These are phyloP conservation scores for Capitulum mitella DNA, from an alignment of 2,888 invertebrate genomes.

Conservation along the genomic window DNA sequence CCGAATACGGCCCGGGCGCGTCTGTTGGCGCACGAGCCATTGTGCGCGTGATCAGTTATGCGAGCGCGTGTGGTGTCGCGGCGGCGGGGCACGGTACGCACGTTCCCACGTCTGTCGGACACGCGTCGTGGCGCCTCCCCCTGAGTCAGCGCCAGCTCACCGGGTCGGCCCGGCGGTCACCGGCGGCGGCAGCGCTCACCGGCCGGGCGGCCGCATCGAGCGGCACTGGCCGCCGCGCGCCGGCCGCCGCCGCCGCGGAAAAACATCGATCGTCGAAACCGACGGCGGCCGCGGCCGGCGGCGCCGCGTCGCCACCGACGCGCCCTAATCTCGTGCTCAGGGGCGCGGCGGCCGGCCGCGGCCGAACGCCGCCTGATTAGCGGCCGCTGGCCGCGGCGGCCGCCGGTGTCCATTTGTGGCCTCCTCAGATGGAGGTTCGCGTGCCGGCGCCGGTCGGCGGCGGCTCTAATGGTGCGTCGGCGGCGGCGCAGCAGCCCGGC, in stretches of 20 bases:
- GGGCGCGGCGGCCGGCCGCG: not conserved
- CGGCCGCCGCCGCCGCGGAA: not conserved
- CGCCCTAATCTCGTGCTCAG: not conserved
- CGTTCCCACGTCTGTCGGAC: not conserved
- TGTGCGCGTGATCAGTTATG: too few species aligned
- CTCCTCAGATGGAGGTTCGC: too few species aligned
- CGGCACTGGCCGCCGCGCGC: not conserved
- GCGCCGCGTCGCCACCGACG: not conserved
- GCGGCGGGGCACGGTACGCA: not conserved
- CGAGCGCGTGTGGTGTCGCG: too few species aligned
- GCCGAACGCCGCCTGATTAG: too few species aligned
- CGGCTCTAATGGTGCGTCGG: too few species aligned
- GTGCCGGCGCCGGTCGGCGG: too few species aligned
- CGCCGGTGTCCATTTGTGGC: too few species aligned
- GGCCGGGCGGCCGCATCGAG: not conserved
- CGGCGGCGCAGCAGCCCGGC: too few species aligned
- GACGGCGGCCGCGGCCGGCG: not conserved
- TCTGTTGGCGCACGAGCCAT: too few species aligned
- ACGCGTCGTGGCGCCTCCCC: not conserved
- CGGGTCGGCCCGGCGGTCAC: not conserved
- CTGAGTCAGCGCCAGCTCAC: not conserved
- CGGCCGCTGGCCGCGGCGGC: too few species aligned
- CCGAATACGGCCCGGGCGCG: too few species aligned
- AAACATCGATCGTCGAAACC: constrained; percentile 8
- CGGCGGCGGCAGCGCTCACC: not conserved